phyloP scores from a whole-genome alignment of 2,113 vertebrate genomes.

The Sporophila hypoxantha region DNA sequence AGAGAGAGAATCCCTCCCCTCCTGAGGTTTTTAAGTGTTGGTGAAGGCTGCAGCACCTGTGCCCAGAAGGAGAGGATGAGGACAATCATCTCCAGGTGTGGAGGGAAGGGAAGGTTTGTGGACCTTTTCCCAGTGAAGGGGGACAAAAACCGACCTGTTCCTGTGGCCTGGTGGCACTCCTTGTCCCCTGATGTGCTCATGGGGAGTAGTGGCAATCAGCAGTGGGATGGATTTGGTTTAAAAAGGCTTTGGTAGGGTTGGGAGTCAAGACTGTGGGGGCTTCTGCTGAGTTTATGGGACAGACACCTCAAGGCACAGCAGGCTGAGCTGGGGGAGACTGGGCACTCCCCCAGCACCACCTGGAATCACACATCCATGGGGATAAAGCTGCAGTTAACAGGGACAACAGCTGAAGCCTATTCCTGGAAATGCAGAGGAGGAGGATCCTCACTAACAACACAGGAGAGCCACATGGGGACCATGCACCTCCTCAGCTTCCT shows the following conservation, averaged over 20 bases:
- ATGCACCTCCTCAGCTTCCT: background rate
- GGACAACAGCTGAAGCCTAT: background rate
- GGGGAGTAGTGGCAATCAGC: background rate
- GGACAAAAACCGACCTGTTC: background rate
- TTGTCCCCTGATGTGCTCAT: background rate
- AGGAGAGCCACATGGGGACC: rapidly evolving
- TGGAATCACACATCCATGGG: background rate
- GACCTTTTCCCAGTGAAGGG: background rate
- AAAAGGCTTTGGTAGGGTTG: background rate
- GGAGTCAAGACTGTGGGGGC: rapidly evolving
- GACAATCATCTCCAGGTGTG: background rate
- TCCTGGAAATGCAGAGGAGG: background rate
- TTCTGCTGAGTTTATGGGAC: background rate
- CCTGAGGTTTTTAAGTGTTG: background rate
- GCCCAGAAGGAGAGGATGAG: background rate
- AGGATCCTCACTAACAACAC: background rate
- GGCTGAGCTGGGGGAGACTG: background rate
- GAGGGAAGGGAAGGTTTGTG: background rate
- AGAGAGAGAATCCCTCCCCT: background rate
- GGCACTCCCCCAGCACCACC: background rate
- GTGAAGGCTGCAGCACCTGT: background rate
- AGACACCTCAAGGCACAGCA: background rate
- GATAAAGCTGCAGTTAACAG: background rate
- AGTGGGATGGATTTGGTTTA: background rate
- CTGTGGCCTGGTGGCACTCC: background rate